phyloP scores from a whole-genome alignment of 2,797 vertebrate genomes.

The Urocyon cinereoargenteus region DNA sequence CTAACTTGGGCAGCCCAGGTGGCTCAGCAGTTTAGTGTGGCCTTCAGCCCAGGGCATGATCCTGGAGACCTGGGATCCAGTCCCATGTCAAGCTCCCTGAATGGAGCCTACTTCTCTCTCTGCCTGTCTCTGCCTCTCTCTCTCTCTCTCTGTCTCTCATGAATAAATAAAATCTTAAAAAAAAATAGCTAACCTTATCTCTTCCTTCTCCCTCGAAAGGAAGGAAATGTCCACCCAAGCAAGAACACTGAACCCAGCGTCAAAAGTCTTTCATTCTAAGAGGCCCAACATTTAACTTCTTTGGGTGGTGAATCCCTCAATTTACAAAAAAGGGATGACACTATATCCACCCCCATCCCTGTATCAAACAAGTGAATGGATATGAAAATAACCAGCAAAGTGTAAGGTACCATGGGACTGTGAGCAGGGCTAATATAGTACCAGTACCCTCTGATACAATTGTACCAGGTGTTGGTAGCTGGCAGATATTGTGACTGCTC shows the following conservation, averaged over 20 bases:
- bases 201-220: slow-evolving; percentile 56
- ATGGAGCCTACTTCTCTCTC: no score
- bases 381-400: background rate
- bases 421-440: background rate
- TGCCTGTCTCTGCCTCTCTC: no score
- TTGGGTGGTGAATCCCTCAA: background rate
- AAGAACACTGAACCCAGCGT: slow-evolving; percentile 4
- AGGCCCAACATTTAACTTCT: background rate
- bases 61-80: no score
- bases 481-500: background rate
- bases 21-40: no score
- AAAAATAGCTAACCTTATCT: background rate
- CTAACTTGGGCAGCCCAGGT: background rate
- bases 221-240: slow-evolving; percentile 10
- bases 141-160: no score
- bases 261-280: slow-evolving; percentile 27
- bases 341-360: background rate
- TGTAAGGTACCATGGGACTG: background rate
- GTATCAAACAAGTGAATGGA: background rate
- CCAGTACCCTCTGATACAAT: background rate
- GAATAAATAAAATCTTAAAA: no score
- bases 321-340: slow-evolving; percentile 15
- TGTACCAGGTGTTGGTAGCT: background rate
- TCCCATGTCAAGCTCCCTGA: no score
- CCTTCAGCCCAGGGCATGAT: no score